Conservation (phyloP, 2,113 vertebrate species). For the Channa maculata region DNA sequence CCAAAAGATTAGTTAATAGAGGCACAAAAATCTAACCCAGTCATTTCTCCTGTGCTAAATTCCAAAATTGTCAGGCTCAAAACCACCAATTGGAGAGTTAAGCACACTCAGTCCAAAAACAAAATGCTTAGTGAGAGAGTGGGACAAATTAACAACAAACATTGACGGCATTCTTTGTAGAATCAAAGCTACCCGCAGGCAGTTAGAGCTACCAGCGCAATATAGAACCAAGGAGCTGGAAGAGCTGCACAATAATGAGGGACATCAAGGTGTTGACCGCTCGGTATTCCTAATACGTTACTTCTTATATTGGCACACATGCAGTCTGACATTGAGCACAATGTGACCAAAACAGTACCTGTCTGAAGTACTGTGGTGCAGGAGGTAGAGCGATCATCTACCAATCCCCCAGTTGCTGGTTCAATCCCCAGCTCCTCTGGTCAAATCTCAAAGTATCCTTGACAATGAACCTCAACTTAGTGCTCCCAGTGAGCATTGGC, state of each 20-base stretch:
- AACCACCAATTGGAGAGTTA: neutral
- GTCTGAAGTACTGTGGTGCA: too few species aligned
- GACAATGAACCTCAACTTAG: too few species aligned
- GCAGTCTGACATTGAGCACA: constrained; percentile 9
- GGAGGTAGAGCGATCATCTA: neutral
- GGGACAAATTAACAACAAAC: constrained; percentile 9
- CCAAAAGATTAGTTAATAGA: neutral
- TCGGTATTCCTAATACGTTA: neutral
- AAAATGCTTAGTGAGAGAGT: constrained; percentile 11
- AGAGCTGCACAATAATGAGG: constrained; percentile 1
- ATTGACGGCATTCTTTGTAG: neutral
- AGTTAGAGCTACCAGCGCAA: neutral
- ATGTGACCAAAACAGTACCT: neutral
- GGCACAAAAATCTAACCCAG: neutral
- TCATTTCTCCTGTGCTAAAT: neutral
- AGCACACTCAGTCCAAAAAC: neutral
- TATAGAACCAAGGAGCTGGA: neutral
- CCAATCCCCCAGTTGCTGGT: too few species aligned
- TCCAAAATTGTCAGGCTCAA: neutral
- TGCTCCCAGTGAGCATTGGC: too few species aligned
- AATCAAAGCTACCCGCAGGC: neutral
- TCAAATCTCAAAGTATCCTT: too few species aligned
- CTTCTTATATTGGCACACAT: too few species aligned
- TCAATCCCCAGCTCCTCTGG: too few species aligned
- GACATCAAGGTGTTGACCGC: neutral